phyloP scores from a whole-genome alignment of 2,888 invertebrate genomes.

The Platycnemis pennipes region DNA sequence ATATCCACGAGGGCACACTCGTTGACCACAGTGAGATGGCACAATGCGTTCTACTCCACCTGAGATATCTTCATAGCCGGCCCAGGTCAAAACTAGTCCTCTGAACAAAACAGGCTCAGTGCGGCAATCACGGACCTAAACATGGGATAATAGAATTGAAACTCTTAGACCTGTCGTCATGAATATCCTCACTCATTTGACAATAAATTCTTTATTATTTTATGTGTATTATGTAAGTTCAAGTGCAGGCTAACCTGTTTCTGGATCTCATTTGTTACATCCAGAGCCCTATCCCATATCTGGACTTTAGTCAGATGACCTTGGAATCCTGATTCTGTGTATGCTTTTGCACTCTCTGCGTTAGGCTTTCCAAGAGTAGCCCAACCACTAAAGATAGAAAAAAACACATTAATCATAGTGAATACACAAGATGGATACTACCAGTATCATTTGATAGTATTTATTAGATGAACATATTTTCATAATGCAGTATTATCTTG shows the following conservation, averaged over 20 bases:
- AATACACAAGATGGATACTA: not conserved
- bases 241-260: slow-evolving; percentile 74
- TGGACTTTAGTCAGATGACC: slow-evolving; percentile 96
- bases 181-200: not conserved
- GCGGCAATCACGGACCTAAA: slow-evolving; percentile 89
- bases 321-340: slow-evolving; percentile 95
- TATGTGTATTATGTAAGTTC: not conserved
- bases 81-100: slow-evolving; percentile 93
- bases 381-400: slow-evolving; percentile 87
- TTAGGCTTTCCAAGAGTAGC: slow-evolving; percentile 94
- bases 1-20: slow-evolving; percentile 93
- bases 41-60: slow-evolving; percentile 95
- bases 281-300: slow-evolving; percentile 80
- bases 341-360: slow-evolving; percentile 87
- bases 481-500: no score
- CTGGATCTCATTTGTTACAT: slow-evolving; percentile 79
- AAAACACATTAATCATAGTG: slow-evolving; percentile 5
- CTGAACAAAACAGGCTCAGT: slow-evolving; percentile 94
- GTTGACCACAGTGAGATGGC: slow-evolving; percentile 94
- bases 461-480: not conserved
- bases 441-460: not conserved
- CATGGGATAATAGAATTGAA: not conserved
- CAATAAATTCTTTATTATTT: not conserved
- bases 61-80: slow-evolving; percentile 93
- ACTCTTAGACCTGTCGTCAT: not conserved